A percentile compares a stretch with the other conserved stretches of the same genome.
Evolutionary conservation across 2,888 invertebrate species (phyloP).

Genomic region (Chloromyia formosa): DNA sequence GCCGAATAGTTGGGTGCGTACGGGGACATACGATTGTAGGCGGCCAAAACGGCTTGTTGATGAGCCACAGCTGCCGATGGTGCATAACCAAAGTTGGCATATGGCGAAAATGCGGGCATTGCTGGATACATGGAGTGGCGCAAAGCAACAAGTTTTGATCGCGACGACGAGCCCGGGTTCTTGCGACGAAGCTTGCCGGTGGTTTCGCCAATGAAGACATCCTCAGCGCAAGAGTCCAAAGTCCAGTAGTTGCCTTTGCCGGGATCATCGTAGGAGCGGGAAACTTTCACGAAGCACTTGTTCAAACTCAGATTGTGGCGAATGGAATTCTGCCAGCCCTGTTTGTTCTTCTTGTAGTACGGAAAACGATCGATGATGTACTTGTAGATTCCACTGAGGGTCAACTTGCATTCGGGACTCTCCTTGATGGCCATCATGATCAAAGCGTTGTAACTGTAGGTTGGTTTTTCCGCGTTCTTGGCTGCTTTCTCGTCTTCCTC

Average conservation of each 20-base stretch:
- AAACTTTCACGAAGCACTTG: conserved; percentile 98
- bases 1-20: conserved; percentile 43
- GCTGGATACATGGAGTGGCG: conserved; percentile 73
- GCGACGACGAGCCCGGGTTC: conserved; percentile 89
- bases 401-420: conserved; percentile 90
- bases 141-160: conserved; percentile 88
- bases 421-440: conserved; percentile 99
- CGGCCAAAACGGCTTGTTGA: conserved; percentile 47
- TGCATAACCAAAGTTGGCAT: conserved; percentile 55
- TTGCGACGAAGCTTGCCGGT: conserved; percentile 94
- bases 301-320: conserved; percentile 96
- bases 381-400: conserved; percentile 96
- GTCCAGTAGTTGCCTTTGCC: conserved; percentile 99
- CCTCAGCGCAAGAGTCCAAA: conserved; percentile 93
- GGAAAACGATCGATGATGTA: conserved; percentile 98
- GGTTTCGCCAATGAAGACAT: conserved; percentile 97
- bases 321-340: conserved; percentile 99
- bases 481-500: conserved; percentile 54
- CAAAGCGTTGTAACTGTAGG: conserved; percentile 97
- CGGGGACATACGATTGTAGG: conserved; percentile 60
- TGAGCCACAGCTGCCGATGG: conserved; percentile 53
- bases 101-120: conserved; percentile 58
- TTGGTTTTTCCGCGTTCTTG: conserved; percentile 85
- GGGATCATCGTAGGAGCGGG: conserved; percentile 97
- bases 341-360: conserved; percentile 96